These are phyloP conservation scores for Spondyliosoma cantharus DNA, from an alignment of 2,797 vertebrate genomes.

Conservation along the genomic window DNA sequence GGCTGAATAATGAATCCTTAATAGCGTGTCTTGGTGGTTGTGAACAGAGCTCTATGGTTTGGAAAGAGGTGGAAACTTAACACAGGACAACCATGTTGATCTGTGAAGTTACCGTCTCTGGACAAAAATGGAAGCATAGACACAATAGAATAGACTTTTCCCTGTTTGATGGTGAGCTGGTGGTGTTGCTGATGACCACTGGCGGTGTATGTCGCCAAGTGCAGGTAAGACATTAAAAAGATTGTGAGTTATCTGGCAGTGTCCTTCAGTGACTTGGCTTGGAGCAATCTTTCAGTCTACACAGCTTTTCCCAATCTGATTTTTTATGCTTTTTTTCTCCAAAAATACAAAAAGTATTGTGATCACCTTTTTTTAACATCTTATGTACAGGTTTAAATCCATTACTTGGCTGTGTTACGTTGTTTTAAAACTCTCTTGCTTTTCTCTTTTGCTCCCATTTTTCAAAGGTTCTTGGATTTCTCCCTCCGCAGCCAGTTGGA, in stretches of 20 bases:
- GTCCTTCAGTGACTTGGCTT: constrained; percentile 59
- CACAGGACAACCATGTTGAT: constrained; percentile 30
- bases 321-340: constrained; percentile 71
- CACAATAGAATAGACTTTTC: constrained; percentile 69
- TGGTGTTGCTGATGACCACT: constrained; percentile 24
- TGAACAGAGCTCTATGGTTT: constrained; percentile 87
- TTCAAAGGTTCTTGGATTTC: constrained; percentile 56
- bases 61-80: constrained; percentile 74
- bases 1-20: constrained; percentile 84
- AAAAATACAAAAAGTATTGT: constrained; percentile 84
- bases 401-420: constrained; percentile 64
- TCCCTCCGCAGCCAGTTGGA: constrained; percentile 63
- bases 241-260: constrained; percentile 75
- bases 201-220: constrained; percentile 11
- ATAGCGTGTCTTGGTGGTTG: constrained; percentile 78
- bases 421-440: constrained; percentile 68
- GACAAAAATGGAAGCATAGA: constrained; percentile 81
- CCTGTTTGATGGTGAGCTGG: constrained; percentile 69
- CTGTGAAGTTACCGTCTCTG: constrained; percentile 69
- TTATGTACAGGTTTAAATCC: constrained; percentile 80
- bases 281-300: constrained; percentile 46
- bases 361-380: constrained; percentile 63
- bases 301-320: constrained; percentile 64
- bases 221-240: constrained; percentile 58
- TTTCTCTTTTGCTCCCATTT: constrained; percentile 76